Base-by-base conservation (phyloP, 2,113 vertebrate genomes). In the Zeus faber region DNA sequence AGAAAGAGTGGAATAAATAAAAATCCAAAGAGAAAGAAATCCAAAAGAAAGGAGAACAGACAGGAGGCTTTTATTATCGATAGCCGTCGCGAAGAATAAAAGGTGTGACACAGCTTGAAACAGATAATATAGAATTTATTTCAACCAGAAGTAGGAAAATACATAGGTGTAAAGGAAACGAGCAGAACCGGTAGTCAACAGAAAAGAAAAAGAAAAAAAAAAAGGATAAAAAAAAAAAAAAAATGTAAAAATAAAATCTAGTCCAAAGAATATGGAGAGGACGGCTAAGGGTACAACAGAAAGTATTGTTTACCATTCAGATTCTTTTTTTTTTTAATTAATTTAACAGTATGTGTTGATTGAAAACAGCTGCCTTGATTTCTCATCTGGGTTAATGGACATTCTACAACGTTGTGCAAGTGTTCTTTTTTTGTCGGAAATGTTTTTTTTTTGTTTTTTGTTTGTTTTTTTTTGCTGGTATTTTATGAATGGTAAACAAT, bases 131-230 rank as follows among this genome's bases (percentile, higher is more conserved):
- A 93, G 91, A 94, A 95, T 96, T 96, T 95, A 96, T 96, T 95
- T 90, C 94, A 89, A 94, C 93, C 94, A 95, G 93, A 93, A 95
- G 94, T 98, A 97, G 94, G 94, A 97, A 97, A 97, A 97, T 96
- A 97, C 93, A 98, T 92, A 88, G 85, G 93, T 89, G 89, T 93
- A 94, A 93, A 95, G 92, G 92, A 96, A 91, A 91, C 92, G 91
- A 94, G 91, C 92, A 90, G 92, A 97, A 94, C 91, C 92, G 94
- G 92, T 93, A 93, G 93, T 94, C 92, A 93, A 94, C 94, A 91
- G 82, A 71, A 80, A 75, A 76, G 49, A 57, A 75, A 87, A 94
- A 93, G 93, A 37, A 93, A 83, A n/a, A n/a, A n/a, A n/a, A n/a
- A n/a, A n/a, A n/a, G n/a, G n/a, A n/a, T n/a, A n/a, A n/a, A n/a